A percentile compares a stretch with the other conserved stretches of the same genome.
Evolutionary conservation across 1,140 invertebrate species (phyloP).

Genomic region (Pseudachorutes palmiensis): DNA sequence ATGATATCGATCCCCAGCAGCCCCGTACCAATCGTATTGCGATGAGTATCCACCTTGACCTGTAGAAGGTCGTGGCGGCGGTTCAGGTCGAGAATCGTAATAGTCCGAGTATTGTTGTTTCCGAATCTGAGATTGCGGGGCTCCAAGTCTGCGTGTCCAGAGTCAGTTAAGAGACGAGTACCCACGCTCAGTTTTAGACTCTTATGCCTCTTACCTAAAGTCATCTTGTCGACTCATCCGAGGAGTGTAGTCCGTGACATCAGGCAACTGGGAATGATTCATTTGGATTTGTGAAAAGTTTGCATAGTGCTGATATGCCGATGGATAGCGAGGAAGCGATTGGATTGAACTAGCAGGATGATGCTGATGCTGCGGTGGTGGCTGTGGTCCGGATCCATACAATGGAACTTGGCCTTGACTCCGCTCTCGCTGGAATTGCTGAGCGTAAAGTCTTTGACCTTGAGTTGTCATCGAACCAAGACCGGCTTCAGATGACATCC

Average conservation of each 20-base stretch:
- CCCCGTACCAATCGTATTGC: constrained; percentile 34
- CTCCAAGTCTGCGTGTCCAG: constrained; percentile 29
- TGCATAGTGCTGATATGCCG: constrained; percentile 37
- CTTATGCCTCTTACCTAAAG: constrained; percentile 35
- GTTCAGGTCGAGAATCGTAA: constrained; percentile 37
- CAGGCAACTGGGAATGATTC: constrained; percentile 30
- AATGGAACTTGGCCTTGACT: no score
- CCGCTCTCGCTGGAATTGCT: constrained; percentile 13
- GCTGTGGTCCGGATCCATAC: no score
- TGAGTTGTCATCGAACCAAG: constrained; percentile 12
- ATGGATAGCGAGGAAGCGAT: constrained; percentile 34
- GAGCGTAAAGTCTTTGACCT: constrained; percentile 14
- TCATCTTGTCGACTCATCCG: constrained; percentile 35
- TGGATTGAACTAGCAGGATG: constrained; percentile 31
- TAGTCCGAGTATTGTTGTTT: constrained; percentile 33
- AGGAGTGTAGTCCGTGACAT: constrained; percentile 34
- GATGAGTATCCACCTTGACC: constrained; percentile 30
- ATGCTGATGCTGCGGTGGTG: no score
- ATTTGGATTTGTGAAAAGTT: constrained; percentile 27
- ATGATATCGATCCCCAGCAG: constrained; percentile 20
- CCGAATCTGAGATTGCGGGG: constrained; percentile 35
- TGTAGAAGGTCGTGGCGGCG: constrained; percentile 36
- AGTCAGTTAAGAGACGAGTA: no score
- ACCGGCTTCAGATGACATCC: constrained; percentile 11
- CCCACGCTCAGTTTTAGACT: no score